Evolutionary conservation across 2,797 vertebrate genomes (phyloP), one percentile per base, ranked within the genome.

Genomic region (Lophius americanus): DNA sequence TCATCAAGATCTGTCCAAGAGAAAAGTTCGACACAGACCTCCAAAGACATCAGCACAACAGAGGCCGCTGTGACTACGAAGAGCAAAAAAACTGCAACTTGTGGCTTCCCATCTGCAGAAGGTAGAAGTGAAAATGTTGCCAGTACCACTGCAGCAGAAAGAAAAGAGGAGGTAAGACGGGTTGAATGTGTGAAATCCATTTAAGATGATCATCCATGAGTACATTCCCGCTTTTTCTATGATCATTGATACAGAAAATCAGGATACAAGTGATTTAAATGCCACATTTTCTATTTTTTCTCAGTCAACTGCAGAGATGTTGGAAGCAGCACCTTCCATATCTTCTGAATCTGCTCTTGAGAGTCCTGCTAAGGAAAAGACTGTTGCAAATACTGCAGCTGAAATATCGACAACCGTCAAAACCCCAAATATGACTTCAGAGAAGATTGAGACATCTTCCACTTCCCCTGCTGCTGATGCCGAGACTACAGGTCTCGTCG

Each of bases 81-180:
- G 3, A 36, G 58, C 42, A 64, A 60, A 0, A 55, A 4, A 3
- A 9, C 49, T 0, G 47, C 69, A 0, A 47, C 23, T 1, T 9
- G 55, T 3, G 5, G 32, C 2, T 6, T 12, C 5, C 9, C 6
- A 5, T 9, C 58, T 36, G 32, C 59, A 13, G 61, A 46, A 23
- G 32, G 39, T 11, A 50, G 52, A 1, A 9, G 3, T 1, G 36
- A 3, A 13, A 35, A 1, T 1, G 1, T 50, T 3, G 1, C 41
- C 4, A 5, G 12, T 5, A 4, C 3, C 4, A 0, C n/a, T 5
- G 2, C 41, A 13, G 88, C 91, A 77, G 93, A 41, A 1, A 51
- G 8, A 0, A 11, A 51, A 4, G 33, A 33, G 39, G 47, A 81
- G 68, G 71, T 70, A 0, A 37, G 61, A 5, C 11, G 11, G 12